Percentiles rank a stretch among this genome's conserved stretches.
Evolutionary conservation across 1,140 invertebrate species (phyloP).

Genomic region (Tetraneura akinire): DNA sequence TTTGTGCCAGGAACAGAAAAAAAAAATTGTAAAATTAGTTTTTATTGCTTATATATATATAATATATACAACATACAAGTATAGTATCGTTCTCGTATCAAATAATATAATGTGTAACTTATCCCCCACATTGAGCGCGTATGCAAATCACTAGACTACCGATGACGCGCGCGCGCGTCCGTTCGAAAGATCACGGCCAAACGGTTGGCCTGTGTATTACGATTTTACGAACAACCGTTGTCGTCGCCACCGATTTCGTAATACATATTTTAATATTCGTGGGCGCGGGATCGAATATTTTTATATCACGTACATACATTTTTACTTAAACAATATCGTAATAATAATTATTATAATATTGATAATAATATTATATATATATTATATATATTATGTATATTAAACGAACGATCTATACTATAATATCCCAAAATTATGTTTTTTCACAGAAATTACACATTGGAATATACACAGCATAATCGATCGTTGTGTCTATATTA

Average conservation of each 20-base stretch:
- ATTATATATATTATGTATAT: not conserved
- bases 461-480: too few relatives aligned
- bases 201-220: not conserved
- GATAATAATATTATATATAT: not conserved
- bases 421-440: too few relatives aligned
- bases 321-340: too few relatives aligned
- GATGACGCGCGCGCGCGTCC: not conserved
- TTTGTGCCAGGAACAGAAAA: not conserved
- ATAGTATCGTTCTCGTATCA: not conserved
- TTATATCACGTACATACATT: too few relatives aligned
- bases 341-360: too few relatives aligned
- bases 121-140: not conserved
- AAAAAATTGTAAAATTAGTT: not conserved
- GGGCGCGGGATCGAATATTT: too few relatives aligned
- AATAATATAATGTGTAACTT: not conserved
- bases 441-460: too few relatives aligned
- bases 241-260: not conserved
- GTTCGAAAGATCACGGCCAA: slow-evolving; percentile 42
- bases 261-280: not conserved
- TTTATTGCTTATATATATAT: slow-evolving; percentile 14
- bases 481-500: too few relatives aligned
- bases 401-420: too few relatives aligned
- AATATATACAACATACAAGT: too few relatives aligned
- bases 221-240: not conserved
- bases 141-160: slow-evolving; percentile 29